Conservation (phyloP, 2,888 invertebrate species). For the Agriotes lineatus region DNA sequence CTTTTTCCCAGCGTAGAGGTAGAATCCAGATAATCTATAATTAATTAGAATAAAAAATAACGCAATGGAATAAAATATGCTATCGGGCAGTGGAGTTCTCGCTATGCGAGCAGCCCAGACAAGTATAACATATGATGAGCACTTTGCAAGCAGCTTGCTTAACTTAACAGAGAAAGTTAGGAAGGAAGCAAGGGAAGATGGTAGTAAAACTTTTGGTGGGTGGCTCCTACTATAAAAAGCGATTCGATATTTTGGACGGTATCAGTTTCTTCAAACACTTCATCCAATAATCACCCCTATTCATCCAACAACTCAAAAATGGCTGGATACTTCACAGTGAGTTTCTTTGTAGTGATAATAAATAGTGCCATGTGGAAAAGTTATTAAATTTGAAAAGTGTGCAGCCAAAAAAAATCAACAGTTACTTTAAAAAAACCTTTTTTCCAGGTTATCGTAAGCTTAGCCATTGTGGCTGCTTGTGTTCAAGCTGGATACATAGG, state of each 20-base stretch:
- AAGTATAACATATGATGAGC: slow-evolving; percentile 24
- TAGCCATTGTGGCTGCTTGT: slow-evolving; percentile 50
- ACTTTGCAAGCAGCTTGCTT: slow-evolving; percentile 33
- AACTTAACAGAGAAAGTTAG: slow-evolving; percentile 44
- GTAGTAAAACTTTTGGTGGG: slow-evolving; percentile 35
- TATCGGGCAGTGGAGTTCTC: neutral
- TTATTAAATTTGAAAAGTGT: neutral
- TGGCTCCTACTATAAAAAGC: slow-evolving; percentile 40
- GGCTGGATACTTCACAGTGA: slow-evolving; percentile 40
- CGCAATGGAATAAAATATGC: slow-evolving; percentile 20
- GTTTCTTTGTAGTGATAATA: slow-evolving; percentile 6
- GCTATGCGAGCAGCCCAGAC: slow-evolving; percentile 1
- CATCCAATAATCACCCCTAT: neutral
- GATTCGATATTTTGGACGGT: slow-evolving; percentile 35
- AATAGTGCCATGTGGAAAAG: neutral
- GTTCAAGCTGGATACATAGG: slow-evolving; percentile 46
- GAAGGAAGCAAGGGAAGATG: slow-evolving; percentile 45
- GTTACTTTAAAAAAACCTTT: slow-evolving; percentile 4
- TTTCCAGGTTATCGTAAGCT: slow-evolving; percentile 53
- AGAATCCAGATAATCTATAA: slow-evolving; percentile 34
- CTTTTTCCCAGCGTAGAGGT: slow-evolving; percentile 24
- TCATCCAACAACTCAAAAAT: slow-evolving; percentile 14
- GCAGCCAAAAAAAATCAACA: neutral
- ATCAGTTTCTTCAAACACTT: slow-evolving; percentile 37
- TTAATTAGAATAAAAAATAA: slow-evolving; percentile 32